Base-by-base conservation (phyloP, 2,113 vertebrate species). In the Urocitellus parryii region DNA sequence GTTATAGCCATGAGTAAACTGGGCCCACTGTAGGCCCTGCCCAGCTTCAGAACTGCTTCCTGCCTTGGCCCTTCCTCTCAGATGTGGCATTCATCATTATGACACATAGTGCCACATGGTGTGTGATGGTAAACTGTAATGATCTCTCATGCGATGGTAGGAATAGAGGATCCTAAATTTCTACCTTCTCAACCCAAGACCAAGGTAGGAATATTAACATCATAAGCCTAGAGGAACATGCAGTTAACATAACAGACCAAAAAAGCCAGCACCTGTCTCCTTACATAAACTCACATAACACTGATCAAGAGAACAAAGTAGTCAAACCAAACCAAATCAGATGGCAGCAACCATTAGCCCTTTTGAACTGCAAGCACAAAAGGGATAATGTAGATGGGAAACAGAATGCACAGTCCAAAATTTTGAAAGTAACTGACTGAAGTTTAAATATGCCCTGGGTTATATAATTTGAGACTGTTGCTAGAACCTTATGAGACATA, bases 181-280 rank as follows among this genome's bases (percentile, higher is more conserved):
- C 70, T 87, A 95, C 65, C 45, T 90, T 93, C 77, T 85, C 37
- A 58, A 88, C 86, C 63, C 82, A 86, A 95, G 22, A 77, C 48
- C 73, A 88, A 76, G 22, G 53, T 67, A 65, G 20, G n/a, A 3
- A 2, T 88, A 89, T 80, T 92, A 91, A 95, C 95, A 61, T 91
- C 20, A 96, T 83, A 92, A 95, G 85, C 61, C 80, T 81, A 65
- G 0, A 70, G n/a, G 48, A 72, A 45, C n/a, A 25, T 61, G 27
- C 32, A 97, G 25, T 92, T 61, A 48, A 45, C 32, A 39, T 80
- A 67, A 87, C 25, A 88, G 77, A 73, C 67, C n/a, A 88, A 78
- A 68, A 92, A n/a, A 94, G 20, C 39, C 37, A 92, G 58, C 42
- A 51, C 51, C 70, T 94, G 85, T 58, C 39, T 76, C 12, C 1